Base-by-base conservation (phyloP, 2,113 vertebrate species). In the Siniperca chuatsi region DNA sequence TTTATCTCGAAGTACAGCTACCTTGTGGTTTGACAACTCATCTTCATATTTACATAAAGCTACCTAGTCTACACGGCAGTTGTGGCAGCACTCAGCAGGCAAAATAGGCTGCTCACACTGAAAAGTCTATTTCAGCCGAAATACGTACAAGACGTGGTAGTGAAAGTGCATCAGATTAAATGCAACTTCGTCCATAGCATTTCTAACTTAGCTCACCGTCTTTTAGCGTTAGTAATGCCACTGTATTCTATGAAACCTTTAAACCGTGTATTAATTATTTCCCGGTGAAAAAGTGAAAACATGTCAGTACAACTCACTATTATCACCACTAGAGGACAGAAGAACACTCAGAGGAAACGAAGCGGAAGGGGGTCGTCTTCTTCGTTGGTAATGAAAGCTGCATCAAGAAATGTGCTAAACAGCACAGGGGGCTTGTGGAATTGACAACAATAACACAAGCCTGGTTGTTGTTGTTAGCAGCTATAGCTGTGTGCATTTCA, bases 371-470 rank as follows among this genome's bases (percentile, higher is more conserved):
- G 0, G 4, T 2, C 0, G 35, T 85, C 83, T 91, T 92, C 89
- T 89, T 94, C 82, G 71, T 76, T 57, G 77, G 81, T 90, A 1
- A 0, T 18, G 5, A 55, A 82, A 61, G 10, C 21, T 44, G 60
- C 40, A 57, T 2, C 2, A 29, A 33, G 40, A 57, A 69, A 81
- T 82, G 64, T 91, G 84, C 69, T 87, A 90, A 94, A 94, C 90
- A 89, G 40, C 66, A 67, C 33, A 12, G 12, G 70, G 81, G 88
- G 71, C 70, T 58, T 11, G n/a, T 65, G 3, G 20, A 33, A 25
- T 35, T 18, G 42, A 4, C 20, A 42, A 5, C 55, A 72, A 81
- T 3, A 73, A 74, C 10, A 37, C 10, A 20, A 1, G 8, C 1
- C 2, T 20, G 7, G 1, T 40, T 21, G 23, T 8, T 44, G 21